Evolutionary conservation across 1,140 invertebrate species (phyloP).

Genomic region (Cotesia chilonis): DNA sequence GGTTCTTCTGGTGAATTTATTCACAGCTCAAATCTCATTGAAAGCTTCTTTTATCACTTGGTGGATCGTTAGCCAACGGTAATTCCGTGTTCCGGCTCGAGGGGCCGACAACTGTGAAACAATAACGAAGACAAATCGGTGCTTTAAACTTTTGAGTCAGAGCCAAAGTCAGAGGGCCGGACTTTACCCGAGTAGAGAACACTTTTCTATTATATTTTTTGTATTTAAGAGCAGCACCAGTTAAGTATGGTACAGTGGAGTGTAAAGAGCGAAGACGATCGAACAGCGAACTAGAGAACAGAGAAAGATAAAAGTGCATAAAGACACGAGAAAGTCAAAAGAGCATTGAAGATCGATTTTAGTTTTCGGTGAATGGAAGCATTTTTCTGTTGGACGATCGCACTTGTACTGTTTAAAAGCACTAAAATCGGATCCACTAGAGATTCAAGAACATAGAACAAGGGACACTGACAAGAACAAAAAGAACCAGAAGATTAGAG

Average conservation of each 20-base stretch:
- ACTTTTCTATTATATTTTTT: too few relatives aligned
- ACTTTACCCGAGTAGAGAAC: background rate
- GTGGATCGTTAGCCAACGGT: conserved; percentile 35
- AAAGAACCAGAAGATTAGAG: conserved; percentile 8
- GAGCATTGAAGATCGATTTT: conserved; percentile 25
- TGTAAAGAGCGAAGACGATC: background rate
- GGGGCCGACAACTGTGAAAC: conserved; percentile 30
- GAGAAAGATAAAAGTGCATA: background rate
- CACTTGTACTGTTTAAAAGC: too few relatives aligned
- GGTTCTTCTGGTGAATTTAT: conserved; percentile 20
- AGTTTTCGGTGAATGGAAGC: conserved; percentile 27
- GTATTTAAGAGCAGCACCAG: background rate
- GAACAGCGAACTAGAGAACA: background rate
- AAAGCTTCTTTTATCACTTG: conserved; percentile 25
- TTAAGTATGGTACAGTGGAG: too few relatives aligned
- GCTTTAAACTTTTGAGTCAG: conserved; percentile 40
- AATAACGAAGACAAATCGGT: conserved; percentile 41
- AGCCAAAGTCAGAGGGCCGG: conserved; percentile 33
- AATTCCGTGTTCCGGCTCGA: conserved; percentile 15
- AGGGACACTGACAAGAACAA: background rate
- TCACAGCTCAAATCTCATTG: conserved; percentile 21
- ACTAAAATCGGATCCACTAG: too few relatives aligned
- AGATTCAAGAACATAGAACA: background rate
- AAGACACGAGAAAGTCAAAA: background rate
- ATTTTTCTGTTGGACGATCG: conserved; percentile 6